Percentiles rank a stretch among this genome's conserved stretches.
Conservation (phyloP, 2,888 invertebrate species). For the Heliconius aoede region DNA sequence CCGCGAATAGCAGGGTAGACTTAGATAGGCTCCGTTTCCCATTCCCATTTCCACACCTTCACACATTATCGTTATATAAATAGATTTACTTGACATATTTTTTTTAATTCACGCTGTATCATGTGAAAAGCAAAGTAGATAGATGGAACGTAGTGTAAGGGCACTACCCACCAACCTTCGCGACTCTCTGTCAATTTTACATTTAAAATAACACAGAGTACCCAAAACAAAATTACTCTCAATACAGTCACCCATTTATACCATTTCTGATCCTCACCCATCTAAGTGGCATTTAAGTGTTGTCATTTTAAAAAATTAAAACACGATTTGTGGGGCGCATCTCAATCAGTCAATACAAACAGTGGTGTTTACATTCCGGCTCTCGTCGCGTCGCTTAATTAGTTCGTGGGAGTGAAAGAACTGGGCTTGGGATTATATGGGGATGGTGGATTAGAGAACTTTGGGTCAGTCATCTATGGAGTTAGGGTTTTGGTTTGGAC, state of each 20-base stretch:
- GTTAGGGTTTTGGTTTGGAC: not conserved
- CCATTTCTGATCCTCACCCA: conserved; percentile 21
- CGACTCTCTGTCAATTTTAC: too few species aligned
- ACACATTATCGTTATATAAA: too few species aligned
- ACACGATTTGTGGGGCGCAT: conserved; percentile 70
- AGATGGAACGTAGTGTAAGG: too few species aligned
- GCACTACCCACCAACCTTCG: too few species aligned
- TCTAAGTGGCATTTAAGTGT: conserved; percentile 55
- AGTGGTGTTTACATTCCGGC: conserved; percentile 71
- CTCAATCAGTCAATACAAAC: conserved; percentile 77
- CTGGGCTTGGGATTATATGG: conserved; percentile 23
- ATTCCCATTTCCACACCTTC: too few species aligned
- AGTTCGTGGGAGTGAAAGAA: conserved; percentile 63
- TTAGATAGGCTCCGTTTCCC: too few species aligned
- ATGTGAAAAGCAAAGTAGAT: too few species aligned
- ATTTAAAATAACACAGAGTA: not conserved
- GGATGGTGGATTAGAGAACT: not conserved
- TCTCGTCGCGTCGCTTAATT: conserved; percentile 64
- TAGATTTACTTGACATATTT: too few species aligned
- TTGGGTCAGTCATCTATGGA: not conserved
- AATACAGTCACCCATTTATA: not conserved
- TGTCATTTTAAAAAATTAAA: conserved; percentile 81
- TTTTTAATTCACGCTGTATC: too few species aligned
- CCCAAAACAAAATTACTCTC: not conserved
- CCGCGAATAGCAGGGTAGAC: too few species aligned